These are phyloP conservation scores for Boloria euphrosyne DNA, from an alignment of 2,888 invertebrate genomes.

Conservation along the genomic window DNA sequence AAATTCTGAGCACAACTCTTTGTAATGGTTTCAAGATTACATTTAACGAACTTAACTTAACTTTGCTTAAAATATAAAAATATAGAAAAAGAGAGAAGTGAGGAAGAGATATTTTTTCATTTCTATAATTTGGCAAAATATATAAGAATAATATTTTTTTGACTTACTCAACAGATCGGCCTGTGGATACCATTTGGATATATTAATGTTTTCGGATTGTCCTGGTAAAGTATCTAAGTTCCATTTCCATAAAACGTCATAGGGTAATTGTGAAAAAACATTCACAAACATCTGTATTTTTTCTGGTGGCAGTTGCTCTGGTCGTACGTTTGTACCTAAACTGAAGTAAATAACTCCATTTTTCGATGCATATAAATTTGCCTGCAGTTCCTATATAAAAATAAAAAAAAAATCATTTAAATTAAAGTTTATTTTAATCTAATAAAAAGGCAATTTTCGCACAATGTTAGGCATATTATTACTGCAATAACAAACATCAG, in stretches of 20 bases:
- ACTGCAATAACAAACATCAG: no score
- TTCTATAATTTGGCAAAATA: no score
- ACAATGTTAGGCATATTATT: no score
- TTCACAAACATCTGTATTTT: conserved; percentile 51
- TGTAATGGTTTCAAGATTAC: no score
- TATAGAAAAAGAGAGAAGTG: no score
- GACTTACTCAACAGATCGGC: conserved; percentile 54
- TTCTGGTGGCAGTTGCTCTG: conserved; percentile 46
- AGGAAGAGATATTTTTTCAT: no score
- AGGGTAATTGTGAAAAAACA: conserved; percentile 56
- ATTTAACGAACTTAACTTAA: no score
- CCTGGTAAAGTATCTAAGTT: conserved; percentile 47
- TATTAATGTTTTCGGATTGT: conserved; percentile 37
- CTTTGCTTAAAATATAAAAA: no score
- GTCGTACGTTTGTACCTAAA: conserved; percentile 57
- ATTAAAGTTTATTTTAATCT: no score
- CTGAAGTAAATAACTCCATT: conserved; percentile 63
- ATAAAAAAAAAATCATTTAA: not conserved
- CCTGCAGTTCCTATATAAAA: conserved; percentile 52
- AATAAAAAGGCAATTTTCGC: no score
- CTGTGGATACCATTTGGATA: conserved; percentile 46
- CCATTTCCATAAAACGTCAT: conserved; percentile 66
- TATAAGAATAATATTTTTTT: not conserved
- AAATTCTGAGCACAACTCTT: no score
- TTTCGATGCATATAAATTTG: conserved; percentile 51